These are phyloP conservation scores for Xerus inauris DNA, from an alignment of 2,113 vertebrate genomes.

Conservation along the genomic window DNA sequence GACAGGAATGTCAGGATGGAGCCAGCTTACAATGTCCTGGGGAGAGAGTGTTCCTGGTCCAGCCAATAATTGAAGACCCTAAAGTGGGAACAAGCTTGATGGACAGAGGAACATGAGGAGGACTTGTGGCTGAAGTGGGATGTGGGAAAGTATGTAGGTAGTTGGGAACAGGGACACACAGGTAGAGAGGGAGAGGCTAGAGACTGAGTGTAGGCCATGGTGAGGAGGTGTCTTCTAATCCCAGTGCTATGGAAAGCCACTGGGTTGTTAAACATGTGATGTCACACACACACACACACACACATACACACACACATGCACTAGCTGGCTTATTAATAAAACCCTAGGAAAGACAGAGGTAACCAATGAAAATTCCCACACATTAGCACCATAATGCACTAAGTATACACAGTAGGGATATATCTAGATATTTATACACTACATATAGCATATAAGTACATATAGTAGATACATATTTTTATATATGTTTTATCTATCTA, in stretches of 20 bases:
- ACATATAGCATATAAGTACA: no score
- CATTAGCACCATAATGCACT: not conserved
- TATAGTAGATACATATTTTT: no score
- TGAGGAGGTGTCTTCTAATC: not conserved
- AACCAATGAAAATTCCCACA: conserved; percentile 77
- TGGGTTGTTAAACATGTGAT: not conserved
- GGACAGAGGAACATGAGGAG: not conserved
- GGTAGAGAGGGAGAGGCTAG: rapidly evolving
- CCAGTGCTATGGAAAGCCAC: not conserved
- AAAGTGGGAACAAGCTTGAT: not conserved
- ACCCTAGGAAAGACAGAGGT: conserved; percentile 64
- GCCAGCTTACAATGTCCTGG: not conserved
- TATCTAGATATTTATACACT: no score
- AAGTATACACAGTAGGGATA: no score
- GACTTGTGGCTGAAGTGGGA: not conserved
- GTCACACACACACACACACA: not conserved
- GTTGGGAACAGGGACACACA: not conserved
- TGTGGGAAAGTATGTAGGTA: not conserved
- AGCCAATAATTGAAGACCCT: not conserved
- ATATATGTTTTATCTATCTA: no score
- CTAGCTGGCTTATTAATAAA: conserved; percentile 82
- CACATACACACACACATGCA: conserved; percentile 16
- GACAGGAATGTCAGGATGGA: not conserved
- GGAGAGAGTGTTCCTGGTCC: not conserved
- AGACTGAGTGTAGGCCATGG: not conserved